These are phyloP conservation scores for Trissolcus brochymenae DNA, from an alignment of 2,888 invertebrate genomes.

Conservation along the genomic window DNA sequence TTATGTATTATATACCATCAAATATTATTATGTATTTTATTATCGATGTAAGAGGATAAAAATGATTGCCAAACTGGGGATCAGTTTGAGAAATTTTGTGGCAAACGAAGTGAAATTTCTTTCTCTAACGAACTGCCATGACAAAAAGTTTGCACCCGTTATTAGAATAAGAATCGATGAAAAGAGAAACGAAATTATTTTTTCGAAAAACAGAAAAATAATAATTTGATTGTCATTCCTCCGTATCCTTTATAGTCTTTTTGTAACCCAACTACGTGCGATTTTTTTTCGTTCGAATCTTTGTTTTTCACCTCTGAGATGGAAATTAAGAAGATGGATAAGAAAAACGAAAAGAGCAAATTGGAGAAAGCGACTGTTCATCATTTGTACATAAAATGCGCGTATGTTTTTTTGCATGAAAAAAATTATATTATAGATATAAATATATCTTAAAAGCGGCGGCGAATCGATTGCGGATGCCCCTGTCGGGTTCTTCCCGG, in stretches of 20 bases:
- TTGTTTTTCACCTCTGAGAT: constrained; percentile 7
- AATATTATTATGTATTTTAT: too few species aligned
- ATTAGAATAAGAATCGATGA: background rate
- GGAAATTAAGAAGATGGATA: constrained; percentile 10
- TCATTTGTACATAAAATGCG: constrained; percentile 58
- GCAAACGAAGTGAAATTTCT: background rate
- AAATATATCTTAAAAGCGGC: constrained; percentile 49
- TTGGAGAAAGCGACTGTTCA: constrained; percentile 27
- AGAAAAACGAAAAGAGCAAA: constrained; percentile 4
- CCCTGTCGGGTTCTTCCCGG: constrained; percentile 37
- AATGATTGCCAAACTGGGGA: too few species aligned
- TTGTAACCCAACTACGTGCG: constrained; percentile 1
- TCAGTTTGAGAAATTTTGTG: too few species aligned
- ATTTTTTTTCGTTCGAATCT: too few species aligned
- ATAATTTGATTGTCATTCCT: constrained; percentile 29
- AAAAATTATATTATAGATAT: constrained; percentile 45
- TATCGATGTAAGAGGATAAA: too few species aligned
- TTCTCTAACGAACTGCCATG: constrained; percentile 36
- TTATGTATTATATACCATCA: too few species aligned
- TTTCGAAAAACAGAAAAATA: background rate
- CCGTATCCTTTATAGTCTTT: constrained; percentile 5
- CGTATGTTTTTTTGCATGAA: constrained; percentile 58
- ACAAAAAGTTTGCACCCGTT: constrained; percentile 12
- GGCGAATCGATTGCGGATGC: constrained; percentile 53
- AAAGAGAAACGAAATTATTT: constrained; percentile 1